Conservation (phyloP, 2,888 invertebrate genomes). For the Colostygia pectinataria region DNA sequence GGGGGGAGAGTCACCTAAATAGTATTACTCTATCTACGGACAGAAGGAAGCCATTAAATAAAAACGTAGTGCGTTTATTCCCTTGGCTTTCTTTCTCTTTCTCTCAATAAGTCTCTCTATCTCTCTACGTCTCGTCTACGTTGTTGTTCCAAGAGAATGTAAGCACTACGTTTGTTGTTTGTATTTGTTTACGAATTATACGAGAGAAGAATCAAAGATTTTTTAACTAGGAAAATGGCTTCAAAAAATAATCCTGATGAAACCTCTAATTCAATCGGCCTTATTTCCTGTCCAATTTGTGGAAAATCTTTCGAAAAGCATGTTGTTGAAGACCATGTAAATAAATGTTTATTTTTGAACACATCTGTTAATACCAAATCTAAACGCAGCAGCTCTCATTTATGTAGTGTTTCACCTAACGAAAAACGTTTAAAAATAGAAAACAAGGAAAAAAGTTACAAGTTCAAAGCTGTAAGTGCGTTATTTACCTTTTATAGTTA, state of each 20-base stretch:
- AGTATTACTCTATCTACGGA: too few relatives aligned
- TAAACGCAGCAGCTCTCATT: constrained; percentile 54
- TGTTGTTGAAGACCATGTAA: constrained; percentile 85
- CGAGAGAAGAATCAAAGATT: too few relatives aligned
- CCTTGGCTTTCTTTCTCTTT: too few relatives aligned
- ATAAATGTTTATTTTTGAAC: constrained; percentile 88
- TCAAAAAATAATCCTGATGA: constrained; percentile 18
- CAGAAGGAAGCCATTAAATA: too few relatives aligned
- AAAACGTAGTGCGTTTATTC: too few relatives aligned
- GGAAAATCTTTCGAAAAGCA: constrained; percentile 73
- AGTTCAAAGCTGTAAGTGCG: constrained; percentile 4
- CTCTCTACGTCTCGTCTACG: too few relatives aligned
- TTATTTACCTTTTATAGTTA: too few relatives aligned
- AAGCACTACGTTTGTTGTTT: too few relatives aligned
- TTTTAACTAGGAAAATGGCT: constrained; percentile 37
- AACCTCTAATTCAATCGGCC: constrained; percentile 12
- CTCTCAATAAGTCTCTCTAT: too few relatives aligned
- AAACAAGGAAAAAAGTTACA: constrained; percentile 5
- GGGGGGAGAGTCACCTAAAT: too few relatives aligned
- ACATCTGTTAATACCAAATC: constrained; percentile 34
- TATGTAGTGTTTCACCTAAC: constrained; percentile 40
- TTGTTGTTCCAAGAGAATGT: too few relatives aligned
- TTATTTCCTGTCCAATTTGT: constrained; percentile 85
- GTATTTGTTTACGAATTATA: too few relatives aligned
- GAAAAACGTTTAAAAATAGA: constrained; percentile 57